Base-by-base conservation (phyloP, 1,140 invertebrate species). In the Leptinotarsa texana region DNA sequence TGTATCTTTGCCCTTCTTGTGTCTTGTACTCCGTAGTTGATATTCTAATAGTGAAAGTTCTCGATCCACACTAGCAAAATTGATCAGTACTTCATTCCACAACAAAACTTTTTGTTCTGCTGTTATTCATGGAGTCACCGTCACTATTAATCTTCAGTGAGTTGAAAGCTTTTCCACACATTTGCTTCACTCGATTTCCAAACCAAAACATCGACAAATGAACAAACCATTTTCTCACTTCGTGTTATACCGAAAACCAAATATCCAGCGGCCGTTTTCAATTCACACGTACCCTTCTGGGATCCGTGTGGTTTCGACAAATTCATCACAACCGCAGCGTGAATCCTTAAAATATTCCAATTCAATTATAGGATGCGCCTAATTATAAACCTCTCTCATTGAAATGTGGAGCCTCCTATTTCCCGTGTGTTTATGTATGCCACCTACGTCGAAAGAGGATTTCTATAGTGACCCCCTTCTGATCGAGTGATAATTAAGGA, bases 281-380 rank as follows among this genome's bases (percentile, higher is more conserved):
- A 15, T 57, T 3, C 51, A 57, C 51, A 57, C 51, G 51, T 17
- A 18, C n/a, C 17, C 51, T 57, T 42, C 11, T 42, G 33, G 33
- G 33, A 57, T 57, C n/a, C 51, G n/a, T 13, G 51, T 57, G 51
- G 51, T 57, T 57, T 3, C 51, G 51, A 17, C 51, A n/a, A 57
- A 57, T 57, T 65, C 63, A 65, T 65, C 63, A 33, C 21, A 0
- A 8, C 63, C 27, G 4, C 63, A 33, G 63, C 63, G 27, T 65
- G 63, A 65, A 5, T 65, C 15, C 63, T 65, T 22, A 33, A 65
- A 65, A 65, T 65, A 65, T 65, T 65, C 21, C 63, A 22, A 65
- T 65, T 65, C 63, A n/a, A 65, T 65, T 65, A 65, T 65, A 13
- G 13, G n/a, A 65, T 65, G 27, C 3, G 21, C 17, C 61, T 62